Evolutionary conservation across 2,113 vertebrate species (phyloP), one percentile per base, ranked within the genome.

Genomic region (Spea multiplicata): DNA sequence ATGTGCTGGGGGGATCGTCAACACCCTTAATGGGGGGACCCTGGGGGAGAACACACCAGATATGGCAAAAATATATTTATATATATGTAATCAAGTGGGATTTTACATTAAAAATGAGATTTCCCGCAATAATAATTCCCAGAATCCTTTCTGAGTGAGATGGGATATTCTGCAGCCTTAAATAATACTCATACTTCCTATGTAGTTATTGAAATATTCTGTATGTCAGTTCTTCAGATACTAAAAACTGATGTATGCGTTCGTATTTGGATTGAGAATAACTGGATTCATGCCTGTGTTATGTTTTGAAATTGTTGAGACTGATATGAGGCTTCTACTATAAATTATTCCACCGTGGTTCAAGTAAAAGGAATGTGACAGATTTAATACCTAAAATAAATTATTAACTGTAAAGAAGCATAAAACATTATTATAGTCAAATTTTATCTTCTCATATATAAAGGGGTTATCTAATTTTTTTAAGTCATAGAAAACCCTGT

Each of bases 301-400:
- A 84, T 88, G 85, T 85, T 93, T 92, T 89, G 74, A 88, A 88
- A 90, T 88, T 88, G 82, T 86, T 86, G 85, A 87, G 89, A 91
- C 90, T 90, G 84, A 89, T 86, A 86, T 90, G 78, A 85, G 90
- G 88, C 89, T 90, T 86, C 78, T 80, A 71, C 76, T 86, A 72
- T 88, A 92, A 91, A 94, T 91, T 92, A 82, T 90, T 92, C 89
- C 87, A 77, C 84, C 84, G 73, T 88, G 70, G 79, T 82, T 82
- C 71, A 85, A 87, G 86, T 86, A 87, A 88, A 90, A 92, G 88
- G 91, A 92, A 94, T 93, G 90, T 93, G 93, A 91, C 91, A 92
- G 85, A 88, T 91, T 89, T 91, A 92, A 91, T 92, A 88, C 88
- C 84, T 82, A 75, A 82, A 87, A 81, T 91, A 92, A 94, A 84